These are phyloP conservation scores for Eumeta japonica DNA, from an alignment of 1,140 invertebrate species.

Conservation along the genomic window DNA sequence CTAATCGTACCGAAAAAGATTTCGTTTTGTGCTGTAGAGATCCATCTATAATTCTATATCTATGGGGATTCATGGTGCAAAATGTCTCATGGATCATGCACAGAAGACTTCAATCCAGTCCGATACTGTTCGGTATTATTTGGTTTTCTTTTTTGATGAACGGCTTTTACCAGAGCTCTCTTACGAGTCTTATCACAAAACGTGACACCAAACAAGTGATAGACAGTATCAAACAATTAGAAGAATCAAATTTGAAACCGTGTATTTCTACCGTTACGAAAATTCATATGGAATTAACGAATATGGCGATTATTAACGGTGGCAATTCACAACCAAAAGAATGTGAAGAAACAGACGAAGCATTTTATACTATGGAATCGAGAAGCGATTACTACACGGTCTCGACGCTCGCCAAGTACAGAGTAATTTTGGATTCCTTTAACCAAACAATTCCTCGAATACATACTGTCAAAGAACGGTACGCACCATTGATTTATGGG, in stretches of 20 bases:
- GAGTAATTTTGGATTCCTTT: neutral
- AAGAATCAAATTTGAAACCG: neutral
- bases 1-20: neutral
- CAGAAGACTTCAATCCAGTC: too few species aligned
- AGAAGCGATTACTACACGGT: slow-evolving; percentile 2
- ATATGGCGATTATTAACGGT: slow-evolving; percentile 1
- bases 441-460: neutral
- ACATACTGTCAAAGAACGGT: slow-evolving; percentile 3
- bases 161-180: slow-evolving; percentile 3
- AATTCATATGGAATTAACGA: neutral
- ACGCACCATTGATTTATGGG: neutral
- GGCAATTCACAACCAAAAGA: neutral
- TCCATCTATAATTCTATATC: neutral
- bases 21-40: neutral
- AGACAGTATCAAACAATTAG: neutral
- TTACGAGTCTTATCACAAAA: slow-evolving; percentile 2
- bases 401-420: neutral
- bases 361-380: slow-evolving; percentile 1
- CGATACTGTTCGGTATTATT: too few species aligned
- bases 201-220: neutral
- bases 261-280: neutral
- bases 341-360: neutral
- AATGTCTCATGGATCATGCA: neutral
- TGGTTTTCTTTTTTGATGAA: slow-evolving; percentile 5
- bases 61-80: neutral